Evolutionary conservation across 2,797 vertebrate genomes (phyloP), one percentile per base, ranked within the genome.

Genomic region (Octomys mimax): DNA sequence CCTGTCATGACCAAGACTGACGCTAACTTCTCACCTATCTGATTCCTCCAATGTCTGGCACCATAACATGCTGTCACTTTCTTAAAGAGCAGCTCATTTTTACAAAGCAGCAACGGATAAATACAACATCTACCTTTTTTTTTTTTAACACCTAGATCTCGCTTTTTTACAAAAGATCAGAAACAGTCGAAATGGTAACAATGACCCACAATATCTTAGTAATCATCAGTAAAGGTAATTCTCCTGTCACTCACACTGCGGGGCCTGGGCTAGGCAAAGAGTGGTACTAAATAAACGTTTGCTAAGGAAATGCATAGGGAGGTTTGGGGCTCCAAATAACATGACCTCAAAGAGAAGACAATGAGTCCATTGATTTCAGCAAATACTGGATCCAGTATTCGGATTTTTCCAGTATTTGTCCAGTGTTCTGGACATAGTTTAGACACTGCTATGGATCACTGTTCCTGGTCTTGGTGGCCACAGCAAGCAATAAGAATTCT

Each of bases 71-170:
- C 46, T 28, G 21, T 31, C 68, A 62, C 85, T 73, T 90, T 85
- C 95, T 79, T 39, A 39, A 95, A 73, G 19, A 91, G 19, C 36
- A 93, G 28, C 70, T 49, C 18, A 70, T 31, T 73, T 75, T 66
- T 18, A 10, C 21, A 46, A 85, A 80, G 49, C 57, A 83, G 16
- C 3, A 91, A 31, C 77, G 14, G 73, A 73, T 82, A 24, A 87
- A 92, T 52, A 70, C 57, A 59, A 75, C 57, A 64, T 36, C 71
- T 91, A n/a, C 68, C 21, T 31, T 39, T 81, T 46, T 78, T 75
- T 54, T 75, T 62, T 82, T 57, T 62, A 93, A 87, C 86, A 87
- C 86, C 70, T 66, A 77, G 39, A 95, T 95, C 68, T 33, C 21
- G 2, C 75, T 88, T 66, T 52, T 82, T 61, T 28, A 19, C 11